Percentiles rank a stretch among this genome's conserved stretches.
Conservation (phyloP, 2,113 vertebrate genomes). For the Agelaius phoeniceus region DNA sequence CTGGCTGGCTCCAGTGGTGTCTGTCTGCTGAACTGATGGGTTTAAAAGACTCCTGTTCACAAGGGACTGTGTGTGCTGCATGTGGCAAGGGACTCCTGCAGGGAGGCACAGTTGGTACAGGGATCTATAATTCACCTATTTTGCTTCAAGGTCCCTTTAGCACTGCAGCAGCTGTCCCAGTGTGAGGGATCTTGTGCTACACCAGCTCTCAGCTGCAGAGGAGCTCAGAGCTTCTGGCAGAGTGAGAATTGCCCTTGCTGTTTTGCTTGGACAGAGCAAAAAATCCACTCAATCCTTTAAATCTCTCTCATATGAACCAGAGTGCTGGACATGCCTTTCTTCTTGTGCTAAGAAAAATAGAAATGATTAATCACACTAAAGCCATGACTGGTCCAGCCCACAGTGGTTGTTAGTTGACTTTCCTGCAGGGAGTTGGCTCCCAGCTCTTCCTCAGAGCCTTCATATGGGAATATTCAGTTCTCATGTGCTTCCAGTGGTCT, state of each 20-base stretch:
- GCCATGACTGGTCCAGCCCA: background rate
- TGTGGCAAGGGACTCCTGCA: background rate
- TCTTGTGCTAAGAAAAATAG: background rate
- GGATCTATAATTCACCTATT: background rate
- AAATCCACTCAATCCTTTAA: background rate
- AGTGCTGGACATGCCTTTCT: background rate
- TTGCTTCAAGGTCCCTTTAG: background rate
- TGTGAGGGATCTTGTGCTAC: background rate
- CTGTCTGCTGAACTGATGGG: background rate
- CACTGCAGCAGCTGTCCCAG: background rate
- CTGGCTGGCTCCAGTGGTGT: background rate
- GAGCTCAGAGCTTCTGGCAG: background rate
- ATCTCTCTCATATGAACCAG: background rate
- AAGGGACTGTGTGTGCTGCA: background rate
- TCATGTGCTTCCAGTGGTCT: background rate
- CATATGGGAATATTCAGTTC: background rate
- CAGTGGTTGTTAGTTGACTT: background rate
- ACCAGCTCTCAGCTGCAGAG: background rate
- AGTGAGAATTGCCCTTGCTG: background rate
- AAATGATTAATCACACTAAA: background rate
- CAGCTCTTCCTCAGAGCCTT: background rate
- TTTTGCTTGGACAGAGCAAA: background rate
- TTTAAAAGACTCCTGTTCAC: background rate
- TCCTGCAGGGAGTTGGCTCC: background rate
- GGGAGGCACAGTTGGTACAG: background rate